phyloP scores from a whole-genome alignment of 2,113 vertebrate species.

The Jaculus jaculus region DNA sequence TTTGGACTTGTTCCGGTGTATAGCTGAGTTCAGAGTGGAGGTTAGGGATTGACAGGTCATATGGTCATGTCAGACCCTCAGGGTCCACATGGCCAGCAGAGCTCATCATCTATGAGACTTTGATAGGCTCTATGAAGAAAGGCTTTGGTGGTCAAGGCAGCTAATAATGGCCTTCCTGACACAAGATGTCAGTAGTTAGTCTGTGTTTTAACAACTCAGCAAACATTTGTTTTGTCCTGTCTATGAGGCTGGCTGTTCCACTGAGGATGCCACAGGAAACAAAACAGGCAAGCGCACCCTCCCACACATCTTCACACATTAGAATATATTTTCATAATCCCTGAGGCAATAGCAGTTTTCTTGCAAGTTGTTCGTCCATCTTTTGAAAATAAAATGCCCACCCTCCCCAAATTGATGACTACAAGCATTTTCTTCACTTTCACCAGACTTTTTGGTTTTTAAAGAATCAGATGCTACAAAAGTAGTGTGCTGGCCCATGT shows the following conservation, averaged over 20 bases:
- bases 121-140: not conserved
- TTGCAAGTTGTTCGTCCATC: not conserved
- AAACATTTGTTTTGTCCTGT: not conserved
- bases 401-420: not conserved
- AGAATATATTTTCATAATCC: not conserved
- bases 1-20: not conserved
- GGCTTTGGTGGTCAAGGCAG: not conserved
- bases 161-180: not conserved
- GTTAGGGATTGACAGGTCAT: not conserved
- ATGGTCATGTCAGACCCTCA: not conserved
- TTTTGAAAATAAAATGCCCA: not conserved
- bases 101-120: not conserved
- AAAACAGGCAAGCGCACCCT: not conserved
- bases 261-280: not conserved
- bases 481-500: not conserved
- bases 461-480: not conserved
- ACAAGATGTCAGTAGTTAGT: accelerated
- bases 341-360: not conserved
- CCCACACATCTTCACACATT: not conserved
- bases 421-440: not conserved
- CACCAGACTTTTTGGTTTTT: not conserved
- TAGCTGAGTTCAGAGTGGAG: not conserved
- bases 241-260: not conserved
- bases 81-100: not conserved
- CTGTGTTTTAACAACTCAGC: not conserved